Evolutionary conservation across 2,888 invertebrate species (phyloP).

Genomic region (Limnephilus lunatus): DNA sequence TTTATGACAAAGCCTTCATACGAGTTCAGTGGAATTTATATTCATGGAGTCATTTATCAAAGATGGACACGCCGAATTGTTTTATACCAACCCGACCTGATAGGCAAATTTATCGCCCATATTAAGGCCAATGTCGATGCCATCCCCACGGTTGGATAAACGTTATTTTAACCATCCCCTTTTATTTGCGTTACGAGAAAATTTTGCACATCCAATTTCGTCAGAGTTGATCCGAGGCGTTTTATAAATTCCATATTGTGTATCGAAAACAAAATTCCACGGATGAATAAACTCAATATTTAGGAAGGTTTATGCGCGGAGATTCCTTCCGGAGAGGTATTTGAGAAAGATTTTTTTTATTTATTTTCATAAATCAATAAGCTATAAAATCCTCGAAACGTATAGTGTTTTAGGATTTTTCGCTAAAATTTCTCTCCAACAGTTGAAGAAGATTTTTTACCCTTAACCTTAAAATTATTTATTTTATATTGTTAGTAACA

Average conservation of each 20-base stretch:
- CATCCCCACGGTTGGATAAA: slow-evolving; percentile 25
- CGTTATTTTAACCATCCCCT: slow-evolving; percentile 7
- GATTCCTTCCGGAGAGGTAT: background rate
- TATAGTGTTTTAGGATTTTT: background rate
- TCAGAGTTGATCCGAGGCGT: background rate
- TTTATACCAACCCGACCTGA: slow-evolving; percentile 46
- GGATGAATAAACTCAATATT: background rate
- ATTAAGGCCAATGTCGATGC: slow-evolving; percentile 30
- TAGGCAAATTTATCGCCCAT: slow-evolving; percentile 54
- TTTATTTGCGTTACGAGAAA: slow-evolving; percentile 23
- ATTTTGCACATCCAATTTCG: slow-evolving; percentile 11
- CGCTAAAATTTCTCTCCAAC: background rate
- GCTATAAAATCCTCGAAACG: background rate
- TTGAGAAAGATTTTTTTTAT: background rate
- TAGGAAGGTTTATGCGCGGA: background rate
- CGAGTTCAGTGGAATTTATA: slow-evolving; percentile 42
- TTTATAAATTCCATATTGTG: slow-evolving; percentile 2
- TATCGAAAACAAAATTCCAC: background rate
- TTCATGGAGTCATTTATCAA: slow-evolving; percentile 50
- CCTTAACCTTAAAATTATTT: no score
- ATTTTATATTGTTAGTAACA: no score
- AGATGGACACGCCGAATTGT: slow-evolving; percentile 45
- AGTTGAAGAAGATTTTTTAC: background rate
- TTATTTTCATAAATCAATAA: background rate
- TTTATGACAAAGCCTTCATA: slow-evolving; percentile 44